Base-by-base conservation (phyloP, 2,113 vertebrate genomes). In the Condylura cristata region DNA sequence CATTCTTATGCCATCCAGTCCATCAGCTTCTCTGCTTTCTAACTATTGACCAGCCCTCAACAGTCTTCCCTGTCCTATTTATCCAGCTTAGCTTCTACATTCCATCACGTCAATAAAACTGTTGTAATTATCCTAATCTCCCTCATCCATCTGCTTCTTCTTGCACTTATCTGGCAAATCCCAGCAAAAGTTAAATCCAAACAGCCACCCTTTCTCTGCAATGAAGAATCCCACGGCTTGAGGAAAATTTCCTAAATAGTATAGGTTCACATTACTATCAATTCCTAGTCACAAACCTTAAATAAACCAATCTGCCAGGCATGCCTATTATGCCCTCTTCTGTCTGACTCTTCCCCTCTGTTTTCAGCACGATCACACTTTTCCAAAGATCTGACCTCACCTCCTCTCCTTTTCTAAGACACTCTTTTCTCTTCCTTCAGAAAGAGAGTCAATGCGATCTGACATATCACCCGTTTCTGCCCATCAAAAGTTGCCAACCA, bases 221-320 rank as follows among this genome's bases (percentile, higher is more conserved):
- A 14, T 84, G 76, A 87, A 81, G 14, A 90, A 66, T 51, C 30
- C 28, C 53, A 80, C 28, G 60, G 30, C 4, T 32, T 7, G 8
- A 44, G 63, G 6, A 65, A 28, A 82, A 88, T 94, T 79, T n/a
- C 9, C 3, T 91, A 53, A 92, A 71, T 12, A 74, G 24, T 79
- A 0, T 1, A 53, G 70, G 24, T 83, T 76, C 14, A 8, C n/a
- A 39, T 32, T 95, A 87, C 14, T 81, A 26, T 71, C 80, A 90
- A 90, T 84, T 72, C 28, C 75, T 76, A 5, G 39, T 70, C 65
- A 95, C 22, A 76, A 86, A 48, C 22, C 30, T 89, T 94, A 71
- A 84, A 88, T 85, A 85, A 91, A 80, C 80, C 53, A 66, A 16
- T 86, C 24, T 70, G 80, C 3, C 34, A 74, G 75, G 53, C 32